These are phyloP conservation scores for Psylliodes chrysocephalus DNA, from an alignment of 2,888 invertebrate species.

Conservation along the genomic window DNA sequence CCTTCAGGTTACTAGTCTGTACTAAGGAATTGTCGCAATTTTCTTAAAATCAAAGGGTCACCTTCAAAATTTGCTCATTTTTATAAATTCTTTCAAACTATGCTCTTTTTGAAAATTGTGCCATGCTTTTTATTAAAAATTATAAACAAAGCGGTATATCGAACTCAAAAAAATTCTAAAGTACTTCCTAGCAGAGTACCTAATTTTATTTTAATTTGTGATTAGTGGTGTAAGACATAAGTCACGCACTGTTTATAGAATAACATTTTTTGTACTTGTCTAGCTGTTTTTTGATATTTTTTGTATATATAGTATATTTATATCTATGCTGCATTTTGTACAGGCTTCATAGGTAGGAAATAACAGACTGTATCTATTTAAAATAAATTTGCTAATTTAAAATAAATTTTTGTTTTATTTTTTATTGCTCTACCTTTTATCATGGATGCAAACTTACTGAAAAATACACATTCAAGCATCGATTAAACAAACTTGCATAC, in stretches of 20 bases:
- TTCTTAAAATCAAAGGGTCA: constrained; percentile 7
- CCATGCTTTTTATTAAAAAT: constrained; percentile 42
- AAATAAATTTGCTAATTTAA: constrained; percentile 63
- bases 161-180: constrained; percentile 45
- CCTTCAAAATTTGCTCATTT: constrained; percentile 31
- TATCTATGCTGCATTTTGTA: constrained; percentile 61
- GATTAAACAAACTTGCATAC: no score
- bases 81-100: constrained; percentile 4
- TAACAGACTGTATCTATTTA: constrained; percentile 63
- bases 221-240: constrained; percentile 48
- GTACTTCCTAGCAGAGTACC: constrained; percentile 45
- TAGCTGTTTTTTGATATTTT: constrained; percentile 57
- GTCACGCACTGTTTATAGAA: constrained; percentile 52
- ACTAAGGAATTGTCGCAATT: constrained; percentile 18
- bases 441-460: no score
- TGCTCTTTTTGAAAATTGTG: constrained; percentile 39
- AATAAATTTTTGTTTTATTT: constrained; percentile 36
- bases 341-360: constrained; percentile 61
- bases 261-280: constrained; percentile 52
- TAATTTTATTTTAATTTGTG: constrained; percentile 45
- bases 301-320: constrained; percentile 56
- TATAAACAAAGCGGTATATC: constrained; percentile 35
- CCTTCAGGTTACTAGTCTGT: constrained; percentile 18
- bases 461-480: no score
- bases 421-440: no score